These are phyloP conservation scores for Lamprotornis superbus DNA, from an alignment of 2,113 vertebrate species.

Conservation along the genomic window DNA sequence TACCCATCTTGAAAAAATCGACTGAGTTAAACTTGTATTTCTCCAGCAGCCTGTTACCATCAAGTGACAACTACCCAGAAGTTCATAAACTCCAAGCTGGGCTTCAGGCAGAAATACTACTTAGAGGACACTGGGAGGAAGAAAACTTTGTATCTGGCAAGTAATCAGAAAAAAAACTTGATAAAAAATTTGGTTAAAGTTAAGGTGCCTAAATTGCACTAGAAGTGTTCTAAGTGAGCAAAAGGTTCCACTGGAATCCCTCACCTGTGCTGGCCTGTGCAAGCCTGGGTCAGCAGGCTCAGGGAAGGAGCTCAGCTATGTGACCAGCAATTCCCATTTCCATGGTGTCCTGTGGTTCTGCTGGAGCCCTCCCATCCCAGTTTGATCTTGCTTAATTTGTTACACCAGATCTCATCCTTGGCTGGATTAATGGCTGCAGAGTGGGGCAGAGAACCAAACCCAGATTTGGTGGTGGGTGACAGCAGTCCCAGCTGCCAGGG, in stretches of 20 bases:
- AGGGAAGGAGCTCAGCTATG: not conserved
- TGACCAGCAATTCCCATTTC: not conserved
- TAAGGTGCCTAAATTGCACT: not conserved
- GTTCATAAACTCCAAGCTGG: not conserved
- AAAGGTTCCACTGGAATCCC: not conserved
- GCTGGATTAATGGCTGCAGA: not conserved
- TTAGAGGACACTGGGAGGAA: not conserved
- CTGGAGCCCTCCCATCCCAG: not conserved
- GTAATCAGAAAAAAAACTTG: not conserved
- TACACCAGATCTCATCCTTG: not conserved
- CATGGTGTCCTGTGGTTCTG: not conserved
- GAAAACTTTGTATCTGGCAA: not conserved
- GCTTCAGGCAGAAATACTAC: not conserved
- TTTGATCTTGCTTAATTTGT: not conserved
- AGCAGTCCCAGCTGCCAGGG: constrained; percentile 20
- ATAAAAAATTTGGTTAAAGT: not conserved
- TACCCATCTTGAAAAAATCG: not conserved
- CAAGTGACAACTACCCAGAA: not conserved
- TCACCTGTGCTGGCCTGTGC: not conserved
- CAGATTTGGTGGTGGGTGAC: not conserved
- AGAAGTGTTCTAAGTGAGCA: not conserved
- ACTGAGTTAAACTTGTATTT: not conserved
- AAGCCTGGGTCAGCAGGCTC: not conserved
- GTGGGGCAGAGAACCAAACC: not conserved
- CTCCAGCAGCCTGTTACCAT: not conserved